A percentile compares a stretch with the other conserved stretches of the same genome.
These are phyloP conservation scores for Heliothis peltigera DNA, from an alignment of 2,888 invertebrate genomes.

Conservation along the genomic window DNA sequence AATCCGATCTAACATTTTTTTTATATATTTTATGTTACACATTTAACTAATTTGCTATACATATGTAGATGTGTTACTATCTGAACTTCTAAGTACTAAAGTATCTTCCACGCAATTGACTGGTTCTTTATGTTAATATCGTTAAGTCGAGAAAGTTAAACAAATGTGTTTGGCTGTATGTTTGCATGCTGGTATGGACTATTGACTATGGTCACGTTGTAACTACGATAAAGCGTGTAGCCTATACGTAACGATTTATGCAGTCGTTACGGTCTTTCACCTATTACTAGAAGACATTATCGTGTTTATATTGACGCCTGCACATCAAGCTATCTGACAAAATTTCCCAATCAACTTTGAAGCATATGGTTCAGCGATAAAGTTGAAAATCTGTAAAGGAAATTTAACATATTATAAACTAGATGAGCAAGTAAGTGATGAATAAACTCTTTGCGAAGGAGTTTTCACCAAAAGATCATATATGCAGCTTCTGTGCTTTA, in stretches of 20 bases:
- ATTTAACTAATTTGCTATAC: too few relatives aligned
- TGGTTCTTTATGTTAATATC: conserved; percentile 34
- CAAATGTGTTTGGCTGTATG: conserved; percentile 26
- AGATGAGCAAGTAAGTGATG: too few relatives aligned
- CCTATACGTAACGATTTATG: conserved; percentile 27
- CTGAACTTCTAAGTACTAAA: not conserved
- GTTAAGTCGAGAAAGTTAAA: conserved; percentile 42
- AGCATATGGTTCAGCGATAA: too few relatives aligned
- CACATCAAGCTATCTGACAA: too few relatives aligned
- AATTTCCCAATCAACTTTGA: too few relatives aligned
- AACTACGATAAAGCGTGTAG: conserved; percentile 34
- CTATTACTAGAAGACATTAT: conserved; percentile 11
- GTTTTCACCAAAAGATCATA: not conserved
- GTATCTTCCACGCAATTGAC: conserved; percentile 17
- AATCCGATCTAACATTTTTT: not conserved
- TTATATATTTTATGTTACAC: not conserved
- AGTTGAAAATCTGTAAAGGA: too few relatives aligned
- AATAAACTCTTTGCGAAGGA: too few relatives aligned
- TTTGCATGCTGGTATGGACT: conserved; percentile 46
- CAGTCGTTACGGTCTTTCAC: conserved; percentile 31
- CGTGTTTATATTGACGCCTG: not conserved
- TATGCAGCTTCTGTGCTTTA: conserved; percentile 1
- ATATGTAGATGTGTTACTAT: not conserved
- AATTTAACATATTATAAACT: too few relatives aligned
- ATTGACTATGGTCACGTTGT: conserved; percentile 44